Evolutionary conservation across 2,888 invertebrate species (phyloP).

Genomic region (Pocota personata): DNA sequence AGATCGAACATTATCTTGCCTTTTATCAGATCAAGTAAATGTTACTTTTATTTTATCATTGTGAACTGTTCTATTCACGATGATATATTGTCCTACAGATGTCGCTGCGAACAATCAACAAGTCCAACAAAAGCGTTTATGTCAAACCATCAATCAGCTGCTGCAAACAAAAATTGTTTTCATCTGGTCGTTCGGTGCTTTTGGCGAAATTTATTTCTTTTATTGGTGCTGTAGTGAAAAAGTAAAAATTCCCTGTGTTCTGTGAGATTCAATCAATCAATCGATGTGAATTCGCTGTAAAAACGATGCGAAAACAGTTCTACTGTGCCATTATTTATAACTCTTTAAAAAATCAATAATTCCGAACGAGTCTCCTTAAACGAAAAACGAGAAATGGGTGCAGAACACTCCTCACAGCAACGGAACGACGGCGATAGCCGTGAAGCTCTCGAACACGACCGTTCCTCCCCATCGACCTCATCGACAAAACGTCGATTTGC

Average conservation of each 20-base stretch:
- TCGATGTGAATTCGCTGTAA: not conserved
- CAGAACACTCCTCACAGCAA: constrained; percentile 85
- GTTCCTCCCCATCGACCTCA: constrained; percentile 66
- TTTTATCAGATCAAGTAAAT: no score
- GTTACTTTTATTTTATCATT: not conserved
- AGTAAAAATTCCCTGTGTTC: not conserved
- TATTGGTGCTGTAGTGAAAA: not conserved
- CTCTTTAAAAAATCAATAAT: constrained; percentile 41
- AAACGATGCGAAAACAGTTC: not conserved
- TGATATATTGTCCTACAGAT: constrained; percentile 1
- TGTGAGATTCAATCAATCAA: no score
- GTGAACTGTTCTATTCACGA: not conserved
- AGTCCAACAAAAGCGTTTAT: constrained; percentile 37
- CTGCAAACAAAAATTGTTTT: constrained; percentile 40
- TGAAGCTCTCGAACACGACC: constrained; percentile 78
- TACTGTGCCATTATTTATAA: not conserved
- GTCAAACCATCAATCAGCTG: constrained; percentile 9
- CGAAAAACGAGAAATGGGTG: constrained; percentile 83
- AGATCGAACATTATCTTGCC: no score
- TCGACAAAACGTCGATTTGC: constrained; percentile 77
- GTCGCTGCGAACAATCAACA: constrained; percentile 50
- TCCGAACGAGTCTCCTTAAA: not conserved
- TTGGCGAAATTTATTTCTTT: not conserved
- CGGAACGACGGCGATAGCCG: constrained; percentile 78
- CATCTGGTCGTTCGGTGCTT: not conserved